Base-by-base conservation (phyloP, 2,888 invertebrate species). In the Steinernema carpocapsae region DNA sequence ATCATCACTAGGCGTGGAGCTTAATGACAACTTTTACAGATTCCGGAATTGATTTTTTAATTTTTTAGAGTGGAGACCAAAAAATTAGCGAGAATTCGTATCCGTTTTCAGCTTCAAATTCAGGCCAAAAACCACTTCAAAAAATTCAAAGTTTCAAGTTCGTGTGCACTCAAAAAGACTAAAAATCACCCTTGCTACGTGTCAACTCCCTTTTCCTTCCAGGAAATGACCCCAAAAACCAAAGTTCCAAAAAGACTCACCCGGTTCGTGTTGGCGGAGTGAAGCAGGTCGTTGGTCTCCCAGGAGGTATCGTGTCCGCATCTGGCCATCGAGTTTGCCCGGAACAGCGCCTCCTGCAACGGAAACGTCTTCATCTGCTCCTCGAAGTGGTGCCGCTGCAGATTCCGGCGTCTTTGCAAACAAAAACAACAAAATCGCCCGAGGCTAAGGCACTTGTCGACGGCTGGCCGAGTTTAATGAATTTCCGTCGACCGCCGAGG, bases 281-380 rank as follows among this genome's bases (percentile, higher is more conserved):
- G 32, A 17, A 64, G 64, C 12, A 64, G 64, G 64, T 64, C 64
- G 64, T 64, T 64, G 29, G 64, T 64, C 64, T 64, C 64, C 64
- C 64, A 64, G 64, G 64, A 64, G n/a, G 64, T 64, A n/a, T 64
- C 64, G 64, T 64, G 64, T 22, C 64, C 64, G 32, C 64, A 64
- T 29, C 64, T 26, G 29, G 64, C 64, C 64, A 64, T 64, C 64
- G 64, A 64, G 29, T 26, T 32, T 32, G 64, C 17, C 64, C 64
- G 64, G 64, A 64, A 64, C 29, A 64, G 32, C 64, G 64, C 64
- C 64, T 64, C 64, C 64, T 64, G 64, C 64, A 64, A 64, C 64
- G 64, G 32, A 26, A 29, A 64, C 64, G 64, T 64, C 29, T 64
- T 32, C 32, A 32, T 64, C 64, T 37, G 37, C 37, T 37, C 37